phyloP scores from a whole-genome alignment of 2,888 invertebrate genomes.

The Druceiella hillmani region DNA sequence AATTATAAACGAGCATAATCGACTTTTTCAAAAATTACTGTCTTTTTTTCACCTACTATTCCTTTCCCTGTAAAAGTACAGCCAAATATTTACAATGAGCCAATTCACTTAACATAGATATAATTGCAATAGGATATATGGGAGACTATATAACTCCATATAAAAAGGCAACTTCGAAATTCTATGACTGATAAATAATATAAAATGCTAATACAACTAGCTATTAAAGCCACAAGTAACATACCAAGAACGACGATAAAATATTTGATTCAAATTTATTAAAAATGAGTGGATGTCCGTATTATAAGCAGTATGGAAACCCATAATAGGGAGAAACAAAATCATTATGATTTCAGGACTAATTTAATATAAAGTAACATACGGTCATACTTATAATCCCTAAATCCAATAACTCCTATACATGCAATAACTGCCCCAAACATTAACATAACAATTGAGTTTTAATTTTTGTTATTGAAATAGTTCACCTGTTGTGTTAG shows the following conservation, averaged over 20 bases:
- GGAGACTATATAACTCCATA: slow-evolving; percentile 42
- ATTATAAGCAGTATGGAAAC: slow-evolving; percentile 40
- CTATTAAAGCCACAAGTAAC: slow-evolving; percentile 34
- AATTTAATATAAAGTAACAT: too few species aligned
- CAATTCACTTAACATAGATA: slow-evolving; percentile 35
- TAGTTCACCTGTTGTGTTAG: too few species aligned
- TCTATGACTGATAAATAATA: slow-evolving; percentile 38
- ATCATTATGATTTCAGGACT: slow-evolving; percentile 34
- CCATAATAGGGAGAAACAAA: slow-evolving; percentile 35
- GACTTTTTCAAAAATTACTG: too few species aligned
- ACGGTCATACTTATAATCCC: too few species aligned
- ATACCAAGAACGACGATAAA: slow-evolving; percentile 38
- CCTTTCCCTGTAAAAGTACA: slow-evolving; percentile 39
- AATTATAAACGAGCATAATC: too few species aligned
- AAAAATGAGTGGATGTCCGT: slow-evolving; percentile 42
- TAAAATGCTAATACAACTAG: slow-evolving; percentile 38
- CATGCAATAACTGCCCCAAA: too few species aligned
- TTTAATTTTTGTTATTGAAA: too few species aligned
- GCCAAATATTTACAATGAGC: slow-evolving; percentile 40
- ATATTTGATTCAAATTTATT: slow-evolving; percentile 38
- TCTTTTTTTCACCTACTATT: slow-evolving; percentile 39
- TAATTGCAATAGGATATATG: slow-evolving; percentile 42
- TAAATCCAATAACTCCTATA: too few species aligned
- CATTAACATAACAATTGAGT: too few species aligned
- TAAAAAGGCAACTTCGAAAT: slow-evolving; percentile 33